Base-by-base conservation (phyloP, 23 tunicate genomes). In the Clavelina lepadiformis region DNA sequence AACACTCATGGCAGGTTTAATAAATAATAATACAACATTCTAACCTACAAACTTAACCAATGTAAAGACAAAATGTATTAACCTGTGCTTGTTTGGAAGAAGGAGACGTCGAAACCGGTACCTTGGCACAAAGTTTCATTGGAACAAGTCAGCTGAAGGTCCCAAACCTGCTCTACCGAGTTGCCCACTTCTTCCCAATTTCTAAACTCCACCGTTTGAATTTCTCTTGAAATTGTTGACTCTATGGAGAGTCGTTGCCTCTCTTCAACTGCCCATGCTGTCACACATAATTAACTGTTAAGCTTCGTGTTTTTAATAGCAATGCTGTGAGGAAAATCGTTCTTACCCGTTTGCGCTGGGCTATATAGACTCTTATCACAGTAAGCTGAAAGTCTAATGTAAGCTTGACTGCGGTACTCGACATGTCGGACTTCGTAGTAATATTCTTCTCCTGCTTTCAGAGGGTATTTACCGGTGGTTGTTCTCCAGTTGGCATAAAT, bases 401-500 rank as follows among this genome's bases (percentile, higher is more conserved):
- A 29, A 3, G 55, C 34, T 26, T 35, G 51, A 3, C 62, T 50
- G 5, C 61, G 45, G 29, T 28, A 35, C 5, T 75, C 51, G 21
- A 62, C 24, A 56, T 62, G 71, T 6, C 71, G 71, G 2, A 63
- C 19, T 33, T 75, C 81, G 51, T 61, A 62, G 34, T 75, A 75
- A 63, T 75, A 63, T 75, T 73, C 65, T 32, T 28, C 20, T 19
- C 78, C 78, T 21, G 57, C 57, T 8, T 20, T 4, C 3, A 63
- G 50, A 6, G 30, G 25, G 8, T n/a, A n/a, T n/a, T n/a, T n/a
- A n/a, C n/a, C n/a, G n/a, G n/a, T n/a, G n/a, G n/a, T n/a, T n/a
- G n/a, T n/a, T n/a, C n/a, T n/a, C n/a, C n/a, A n/a, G n/a, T n/a
- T n/a, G n/a, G n/a, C n/a, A n/a, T n/a, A n/a, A n/a, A n/a, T n/a